Percentiles rank a stretch among this genome's conserved stretches.
These are phyloP conservation scores for Lynx canadensis DNA, from an alignment of 2,113 vertebrate genomes.

Conservation along the genomic window DNA sequence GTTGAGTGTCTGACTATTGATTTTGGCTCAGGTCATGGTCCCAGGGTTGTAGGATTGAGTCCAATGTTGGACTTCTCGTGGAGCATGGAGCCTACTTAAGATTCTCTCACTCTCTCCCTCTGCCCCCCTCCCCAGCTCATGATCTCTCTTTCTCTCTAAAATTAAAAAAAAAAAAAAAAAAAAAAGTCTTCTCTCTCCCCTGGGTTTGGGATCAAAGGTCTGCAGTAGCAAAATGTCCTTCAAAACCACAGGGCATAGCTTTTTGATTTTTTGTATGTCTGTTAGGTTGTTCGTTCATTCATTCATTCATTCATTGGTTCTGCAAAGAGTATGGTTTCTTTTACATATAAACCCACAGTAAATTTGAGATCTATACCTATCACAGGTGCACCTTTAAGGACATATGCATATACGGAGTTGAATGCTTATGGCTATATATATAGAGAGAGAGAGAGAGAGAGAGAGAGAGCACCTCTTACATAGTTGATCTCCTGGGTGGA, in stretches of 20 bases:
- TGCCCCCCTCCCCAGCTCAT: too few species aligned
- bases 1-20: too few species aligned
- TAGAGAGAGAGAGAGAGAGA: too few species aligned
- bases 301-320: background rate
- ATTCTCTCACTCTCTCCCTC: too few species aligned
- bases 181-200: background rate
- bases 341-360: background rate
- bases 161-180: too few species aligned
- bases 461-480: background rate
- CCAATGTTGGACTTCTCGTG: too few species aligned
- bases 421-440: accelerated
- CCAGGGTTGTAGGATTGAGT: too few species aligned
- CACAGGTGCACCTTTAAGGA: background rate
- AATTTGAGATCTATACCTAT: background rate
- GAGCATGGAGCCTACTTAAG: too few species aligned
- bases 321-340: background rate
- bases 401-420: accelerated
- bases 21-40: too few species aligned
- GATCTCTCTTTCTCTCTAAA: too few species aligned
- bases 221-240: background rate
- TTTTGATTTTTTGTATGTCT: background rate
- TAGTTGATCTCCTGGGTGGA: background rate
- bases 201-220: background rate
- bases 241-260: background rate
- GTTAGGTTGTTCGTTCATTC: background rate